A percentile compares a stretch with the other conserved stretches of the same genome.
Evolutionary conservation across 2,797 vertebrate genomes (phyloP).

Genomic region (Etheostoma nigrum): DNA sequence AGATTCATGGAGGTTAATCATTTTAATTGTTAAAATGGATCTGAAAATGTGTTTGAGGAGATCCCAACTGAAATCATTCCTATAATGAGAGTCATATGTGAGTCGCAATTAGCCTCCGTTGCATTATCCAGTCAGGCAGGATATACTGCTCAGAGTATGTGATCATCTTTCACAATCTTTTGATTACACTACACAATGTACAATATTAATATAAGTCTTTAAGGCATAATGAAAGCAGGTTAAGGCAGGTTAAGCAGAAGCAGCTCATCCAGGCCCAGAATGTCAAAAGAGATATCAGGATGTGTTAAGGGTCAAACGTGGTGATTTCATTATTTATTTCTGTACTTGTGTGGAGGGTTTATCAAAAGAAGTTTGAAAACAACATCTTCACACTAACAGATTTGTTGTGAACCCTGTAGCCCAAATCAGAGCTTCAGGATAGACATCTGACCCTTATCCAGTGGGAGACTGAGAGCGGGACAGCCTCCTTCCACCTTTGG

Average conservation of each 20-base stretch:
- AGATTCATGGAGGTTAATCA: not conserved
- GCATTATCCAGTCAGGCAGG: constrained; percentile 31
- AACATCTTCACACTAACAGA: not conserved
- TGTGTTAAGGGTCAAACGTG: not conserved
- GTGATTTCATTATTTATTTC: not conserved
- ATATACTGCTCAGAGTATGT: constrained; percentile 32
- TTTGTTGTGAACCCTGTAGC: not conserved
- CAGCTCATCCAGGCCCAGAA: rapidly evolving
- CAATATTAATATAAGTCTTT: not conserved
- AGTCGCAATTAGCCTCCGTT: not conserved
- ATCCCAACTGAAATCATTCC: constrained; percentile 20
- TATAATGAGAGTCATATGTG: not conserved
- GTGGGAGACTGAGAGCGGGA: not conserved
- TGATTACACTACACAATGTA: too few relatives aligned
- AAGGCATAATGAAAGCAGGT: not conserved
- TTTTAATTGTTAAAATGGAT: not conserved
- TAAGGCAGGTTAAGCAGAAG: not conserved
- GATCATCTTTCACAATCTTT: too few relatives aligned
- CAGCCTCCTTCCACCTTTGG: not conserved
- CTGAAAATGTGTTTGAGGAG: not conserved
- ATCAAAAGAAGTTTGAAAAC: not conserved
- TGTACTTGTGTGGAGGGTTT: not conserved
- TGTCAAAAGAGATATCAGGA: too few relatives aligned
- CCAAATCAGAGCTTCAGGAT: too few relatives aligned
- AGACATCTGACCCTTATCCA: not conserved